phyloP scores from a whole-genome alignment of 2,888 invertebrate species.

The Spodoptera picta region DNA sequence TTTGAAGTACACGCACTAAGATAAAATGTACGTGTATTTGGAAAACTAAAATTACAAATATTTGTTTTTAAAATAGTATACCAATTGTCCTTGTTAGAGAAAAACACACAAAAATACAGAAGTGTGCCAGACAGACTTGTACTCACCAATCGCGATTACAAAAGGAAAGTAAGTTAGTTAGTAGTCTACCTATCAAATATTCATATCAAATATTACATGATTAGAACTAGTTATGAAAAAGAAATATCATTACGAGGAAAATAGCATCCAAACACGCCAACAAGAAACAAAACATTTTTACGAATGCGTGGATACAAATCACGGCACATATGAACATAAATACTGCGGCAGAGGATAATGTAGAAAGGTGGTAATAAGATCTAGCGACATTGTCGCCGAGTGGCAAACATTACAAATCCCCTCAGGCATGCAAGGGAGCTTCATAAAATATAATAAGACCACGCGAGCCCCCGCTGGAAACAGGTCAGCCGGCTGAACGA shows the following conservation, averaged over 20 bases:
- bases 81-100: no score
- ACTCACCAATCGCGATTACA: no score
- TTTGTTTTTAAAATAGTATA: no score
- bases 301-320: slow-evolving; percentile 50
- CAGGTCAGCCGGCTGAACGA: slow-evolving; percentile 65
- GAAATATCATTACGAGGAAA: slow-evolving; percentile 23
- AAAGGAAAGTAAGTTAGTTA: no score
- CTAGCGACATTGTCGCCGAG: slow-evolving; percentile 72
- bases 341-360: slow-evolving; percentile 68
- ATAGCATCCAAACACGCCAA: slow-evolving; percentile 39
- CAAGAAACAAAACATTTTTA: slow-evolving; percentile 45
- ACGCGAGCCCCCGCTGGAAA: slow-evolving; percentile 71
- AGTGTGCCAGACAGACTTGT: no score
- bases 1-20: no score
- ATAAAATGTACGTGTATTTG: no score
- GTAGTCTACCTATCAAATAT: no score
- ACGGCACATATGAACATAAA: slow-evolving; percentile 61
- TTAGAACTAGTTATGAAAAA: no score
- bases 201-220: no score
- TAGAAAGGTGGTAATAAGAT: slow-evolving; percentile 76
- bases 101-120: no score
- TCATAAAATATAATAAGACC: slow-evolving; percentile 87
- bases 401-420: slow-evolving; percentile 75
- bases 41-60: no score
- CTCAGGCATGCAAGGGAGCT: slow-evolving; percentile 75